Conservation (phyloP, 2,888 invertebrate species). For the Ormyrus rosae region DNA sequence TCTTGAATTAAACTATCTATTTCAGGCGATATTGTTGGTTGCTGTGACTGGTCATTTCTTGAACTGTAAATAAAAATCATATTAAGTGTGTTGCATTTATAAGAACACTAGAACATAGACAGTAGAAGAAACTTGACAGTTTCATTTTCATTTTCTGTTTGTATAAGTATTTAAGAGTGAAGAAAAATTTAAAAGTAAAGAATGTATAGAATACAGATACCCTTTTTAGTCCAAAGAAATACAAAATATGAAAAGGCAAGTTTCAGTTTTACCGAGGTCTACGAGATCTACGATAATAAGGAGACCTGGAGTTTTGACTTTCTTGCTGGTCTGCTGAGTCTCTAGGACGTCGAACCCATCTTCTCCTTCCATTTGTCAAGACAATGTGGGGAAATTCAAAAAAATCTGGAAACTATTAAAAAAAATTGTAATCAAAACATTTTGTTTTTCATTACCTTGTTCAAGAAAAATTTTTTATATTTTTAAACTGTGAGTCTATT, state of each 20-base stretch:
- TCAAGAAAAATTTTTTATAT: too few species aligned
- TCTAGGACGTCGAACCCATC: too few species aligned
- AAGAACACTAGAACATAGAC: background rate
- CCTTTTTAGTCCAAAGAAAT: background rate
- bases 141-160: conserved; percentile 42
- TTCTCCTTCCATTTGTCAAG: too few species aligned
- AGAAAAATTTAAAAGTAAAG: background rate
- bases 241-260: conserved; percentile 41
- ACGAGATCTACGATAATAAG: too few species aligned
- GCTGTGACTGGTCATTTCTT: conserved; percentile 50
- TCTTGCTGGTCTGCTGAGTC: too few species aligned
- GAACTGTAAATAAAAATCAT: conserved; percentile 21
- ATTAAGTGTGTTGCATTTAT: background rate
- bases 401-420: conserved; percentile 50
- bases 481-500: background rate
- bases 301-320: too few species aligned
- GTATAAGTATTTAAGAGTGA: background rate
- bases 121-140: conserved; percentile 31
- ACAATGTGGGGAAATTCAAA: conserved; percentile 41
- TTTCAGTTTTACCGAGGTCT: conserved; percentile 29
- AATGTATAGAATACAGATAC: background rate
- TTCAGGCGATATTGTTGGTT: conserved; percentile 46
- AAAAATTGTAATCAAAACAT: conserved; percentile 2
- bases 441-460: too few species aligned
- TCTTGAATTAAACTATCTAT: conserved; percentile 79